These are phyloP conservation scores for Proterorhinus semilunaris DNA, from an alignment of 2,113 vertebrate genomes.

Conservation along the genomic window DNA sequence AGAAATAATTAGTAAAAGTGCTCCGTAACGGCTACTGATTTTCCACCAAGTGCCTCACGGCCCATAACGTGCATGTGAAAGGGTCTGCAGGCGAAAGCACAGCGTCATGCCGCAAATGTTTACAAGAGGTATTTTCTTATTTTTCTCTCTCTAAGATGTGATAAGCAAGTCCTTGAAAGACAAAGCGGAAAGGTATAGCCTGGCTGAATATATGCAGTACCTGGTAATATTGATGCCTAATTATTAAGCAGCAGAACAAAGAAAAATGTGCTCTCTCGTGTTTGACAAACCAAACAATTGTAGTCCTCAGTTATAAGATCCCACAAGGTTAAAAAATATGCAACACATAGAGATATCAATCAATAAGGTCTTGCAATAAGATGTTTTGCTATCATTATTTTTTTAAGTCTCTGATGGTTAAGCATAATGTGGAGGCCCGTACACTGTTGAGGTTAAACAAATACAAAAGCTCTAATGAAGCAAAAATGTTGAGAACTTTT, in stretches of 20 bases:
- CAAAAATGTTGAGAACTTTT: too few relatives aligned
- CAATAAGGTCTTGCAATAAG: too few relatives aligned
- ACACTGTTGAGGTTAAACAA: too few relatives aligned
- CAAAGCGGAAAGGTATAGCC: not conserved
- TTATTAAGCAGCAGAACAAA: not conserved
- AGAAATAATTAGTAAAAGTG: constrained; percentile 5
- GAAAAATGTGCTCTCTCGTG: not conserved
- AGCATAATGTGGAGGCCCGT: too few relatives aligned
- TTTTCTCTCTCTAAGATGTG: not conserved
- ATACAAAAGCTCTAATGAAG: too few relatives aligned
- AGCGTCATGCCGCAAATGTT: not conserved
- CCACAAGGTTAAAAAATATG: too few relatives aligned
- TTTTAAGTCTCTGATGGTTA: too few relatives aligned
- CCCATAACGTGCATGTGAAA: not conserved
- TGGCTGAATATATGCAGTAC: not conserved
- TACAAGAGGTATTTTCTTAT: not conserved
- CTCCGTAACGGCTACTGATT: not conserved
- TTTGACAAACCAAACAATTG: too few relatives aligned
- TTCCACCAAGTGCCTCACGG: not conserved
- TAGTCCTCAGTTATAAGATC: too few relatives aligned
- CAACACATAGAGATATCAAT: too few relatives aligned
- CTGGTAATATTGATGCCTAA: not conserved
- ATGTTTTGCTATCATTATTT: too few relatives aligned
- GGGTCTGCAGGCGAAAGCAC: not conserved
- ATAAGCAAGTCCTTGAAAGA: not conserved